These are phyloP conservation scores for Sycophila sp. DNA, from an alignment of 1,140 invertebrate species.

Conservation along the genomic window DNA sequence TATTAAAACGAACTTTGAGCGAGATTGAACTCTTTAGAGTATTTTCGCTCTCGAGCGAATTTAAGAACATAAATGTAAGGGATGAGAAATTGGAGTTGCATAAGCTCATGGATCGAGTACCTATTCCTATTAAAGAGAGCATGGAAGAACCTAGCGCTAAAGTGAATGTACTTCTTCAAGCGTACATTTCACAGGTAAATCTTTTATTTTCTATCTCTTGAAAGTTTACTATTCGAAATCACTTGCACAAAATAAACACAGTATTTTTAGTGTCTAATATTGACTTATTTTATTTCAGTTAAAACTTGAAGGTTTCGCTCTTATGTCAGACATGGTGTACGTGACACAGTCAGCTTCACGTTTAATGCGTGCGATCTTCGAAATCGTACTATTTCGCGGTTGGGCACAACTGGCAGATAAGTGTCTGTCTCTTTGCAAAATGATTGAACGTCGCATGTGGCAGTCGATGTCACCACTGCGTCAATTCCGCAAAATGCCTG, in stretches of 20 bases:
- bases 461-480: slow-evolving; percentile 98
- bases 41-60: slow-evolving; percentile 96
- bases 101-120: slow-evolving; percentile 96
- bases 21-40: slow-evolving; percentile 99
- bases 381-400: slow-evolving; percentile 89
- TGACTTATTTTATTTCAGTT: slow-evolving; percentile 62
- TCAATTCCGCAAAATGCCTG: slow-evolving; percentile 98
- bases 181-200: slow-evolving; percentile 93
- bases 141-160: slow-evolving; percentile 99
- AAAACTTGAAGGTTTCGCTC: slow-evolving; percentile 96
- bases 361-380: slow-evolving; percentile 96
- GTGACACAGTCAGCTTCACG: slow-evolving; percentile 97
- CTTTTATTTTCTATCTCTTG: slow-evolving; percentile 58
- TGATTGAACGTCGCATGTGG: slow-evolving; percentile 99
- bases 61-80: slow-evolving; percentile 91
- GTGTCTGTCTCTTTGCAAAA: slow-evolving; percentile 95
- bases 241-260: not conserved
- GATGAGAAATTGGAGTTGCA: slow-evolving; percentile 98
- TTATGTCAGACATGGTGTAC: slow-evolving; percentile 99
- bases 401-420: slow-evolving; percentile 99
- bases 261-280: too few species aligned
- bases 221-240: slow-evolving; percentile 68
- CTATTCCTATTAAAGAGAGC: slow-evolving; percentile 99
- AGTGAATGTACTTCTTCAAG: slow-evolving; percentile 94
- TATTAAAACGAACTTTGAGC: slow-evolving; percentile 94